Conservation (phyloP, 2,888 invertebrate genomes). For the Melieria crassipennis region DNA sequence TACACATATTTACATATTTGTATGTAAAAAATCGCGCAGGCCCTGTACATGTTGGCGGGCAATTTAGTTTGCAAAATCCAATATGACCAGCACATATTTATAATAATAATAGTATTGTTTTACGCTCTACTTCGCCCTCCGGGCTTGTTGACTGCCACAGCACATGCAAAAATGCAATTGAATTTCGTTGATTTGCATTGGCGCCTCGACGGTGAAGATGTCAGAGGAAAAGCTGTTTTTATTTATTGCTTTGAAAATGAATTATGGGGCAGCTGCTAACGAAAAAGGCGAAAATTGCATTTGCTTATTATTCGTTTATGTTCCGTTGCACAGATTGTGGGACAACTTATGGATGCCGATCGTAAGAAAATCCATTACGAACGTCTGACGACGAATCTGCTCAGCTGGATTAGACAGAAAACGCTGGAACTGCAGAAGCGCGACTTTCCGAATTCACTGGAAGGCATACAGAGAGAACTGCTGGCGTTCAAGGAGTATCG, state of each 20-base stretch:
- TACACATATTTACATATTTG: not conserved
- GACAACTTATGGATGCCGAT: constrained; percentile 95
- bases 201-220: not conserved
- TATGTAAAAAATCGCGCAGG: not conserved
- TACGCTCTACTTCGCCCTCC: constrained; percentile 20
- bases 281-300: too few relatives aligned
- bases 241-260: not conserved
- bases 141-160: constrained; percentile 37
- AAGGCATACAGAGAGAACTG: constrained; percentile 92
- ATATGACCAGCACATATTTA: too few relatives aligned
- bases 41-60: not conserved
- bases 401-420: constrained; percentile 94
- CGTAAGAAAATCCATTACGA: constrained; percentile 91
- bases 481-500: constrained; percentile 93
- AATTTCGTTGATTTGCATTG: constrained; percentile 18
- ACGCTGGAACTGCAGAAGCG: constrained; percentile 84
- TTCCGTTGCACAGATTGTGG: constrained; percentile 80
- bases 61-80: too few relatives aligned
- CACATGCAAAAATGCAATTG: not conserved
- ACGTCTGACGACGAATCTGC: constrained; percentile 80
- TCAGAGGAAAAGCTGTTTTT: not conserved
- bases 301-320: not conserved
- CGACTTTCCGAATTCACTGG: constrained; percentile 92
- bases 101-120: constrained; percentile 21
- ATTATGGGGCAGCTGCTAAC: too few relatives aligned